Base-by-base conservation (phyloP, 2,113 vertebrate species). In the Eira barbara region DNA sequence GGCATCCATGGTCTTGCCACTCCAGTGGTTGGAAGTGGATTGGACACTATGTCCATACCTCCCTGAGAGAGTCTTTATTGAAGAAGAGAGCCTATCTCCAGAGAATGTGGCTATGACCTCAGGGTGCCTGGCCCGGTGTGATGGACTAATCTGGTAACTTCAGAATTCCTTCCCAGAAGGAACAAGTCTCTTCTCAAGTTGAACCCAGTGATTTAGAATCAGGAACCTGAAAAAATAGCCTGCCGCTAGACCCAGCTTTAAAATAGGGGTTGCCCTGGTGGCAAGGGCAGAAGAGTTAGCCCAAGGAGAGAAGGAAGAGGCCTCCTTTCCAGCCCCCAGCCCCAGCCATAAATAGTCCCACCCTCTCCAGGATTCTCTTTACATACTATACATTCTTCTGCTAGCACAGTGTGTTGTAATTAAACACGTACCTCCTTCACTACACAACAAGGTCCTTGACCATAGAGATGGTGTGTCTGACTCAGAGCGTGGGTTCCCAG, bases 311-410 rank as follows among this genome's bases (percentile, higher is more conserved):
- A 88, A 95, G 29, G 82, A 76, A 86, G 90, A 87, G 47, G 81
- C 71, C 85, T 96, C 76, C 14, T 57, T 91, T 42, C 47, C 17
- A 45, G 57, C 14, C 27, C 49, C 42, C 49, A 59, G 31, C 61
- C 80, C 74, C 67, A 61, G 45, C 67, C 47, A 25, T 25, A n/a
- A 65, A 55, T 25, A 12, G 82, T n/a, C 71, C 92, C 84, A 78
- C 84, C 94, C 78, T 97, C 65, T 63, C 49, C 59, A 87, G 52
- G 84, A 82, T 42, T 42, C 90, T 86, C 84, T 57, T 71, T 52
- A 34, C 94, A 96, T 96, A 74, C 15, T 86, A 94, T 94, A 95
- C 97, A 96, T 98, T 97, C 91, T 63, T 97, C 57, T 47, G 17
- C 65, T 2, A 81, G 88, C 63, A 67, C 88, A 34, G 17, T 9